Evolutionary conservation across 2,888 invertebrate species (phyloP).

Genomic region (Ochropacha duplaris): DNA sequence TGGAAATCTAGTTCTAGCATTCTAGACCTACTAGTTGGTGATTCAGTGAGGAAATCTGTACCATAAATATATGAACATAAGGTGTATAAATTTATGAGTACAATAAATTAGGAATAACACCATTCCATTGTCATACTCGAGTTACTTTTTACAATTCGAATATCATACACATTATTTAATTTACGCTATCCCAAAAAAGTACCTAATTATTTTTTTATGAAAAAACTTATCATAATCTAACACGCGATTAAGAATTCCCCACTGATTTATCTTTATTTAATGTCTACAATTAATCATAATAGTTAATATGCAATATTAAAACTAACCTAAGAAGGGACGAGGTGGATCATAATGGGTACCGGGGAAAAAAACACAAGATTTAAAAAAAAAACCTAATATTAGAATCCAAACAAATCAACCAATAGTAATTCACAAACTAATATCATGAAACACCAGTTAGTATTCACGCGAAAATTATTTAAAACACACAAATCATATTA

Average conservation of each 20-base stretch:
- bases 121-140: neutral
- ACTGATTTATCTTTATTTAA: slow-evolving; percentile 40
- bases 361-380: slow-evolving; percentile 19
- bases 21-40: slow-evolving; percentile 54
- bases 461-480: too few species aligned
- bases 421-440: neutral
- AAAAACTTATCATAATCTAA: neutral
- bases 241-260: slow-evolving; percentile 27
- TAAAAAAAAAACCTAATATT: slow-evolving; percentile 2
- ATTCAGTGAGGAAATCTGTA: slow-evolving; percentile 43
- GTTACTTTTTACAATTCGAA: neutral
- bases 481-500: neutral
- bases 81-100: neutral
- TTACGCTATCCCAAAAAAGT: neutral
- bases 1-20: slow-evolving; percentile 71
- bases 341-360: slow-evolving; percentile 44
- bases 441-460: too few species aligned
- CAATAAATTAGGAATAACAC: neutral
- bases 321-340: slow-evolving; percentile 48
- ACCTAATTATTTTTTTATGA: neutral
- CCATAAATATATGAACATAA: neutral
- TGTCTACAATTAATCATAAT: slow-evolving; percentile 28
- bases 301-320: slow-evolving; percentile 22
- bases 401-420: neutral
- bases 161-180: neutral